Conservation (phyloP, 2,888 invertebrate species). For the Andricus quercusramuli region DNA sequence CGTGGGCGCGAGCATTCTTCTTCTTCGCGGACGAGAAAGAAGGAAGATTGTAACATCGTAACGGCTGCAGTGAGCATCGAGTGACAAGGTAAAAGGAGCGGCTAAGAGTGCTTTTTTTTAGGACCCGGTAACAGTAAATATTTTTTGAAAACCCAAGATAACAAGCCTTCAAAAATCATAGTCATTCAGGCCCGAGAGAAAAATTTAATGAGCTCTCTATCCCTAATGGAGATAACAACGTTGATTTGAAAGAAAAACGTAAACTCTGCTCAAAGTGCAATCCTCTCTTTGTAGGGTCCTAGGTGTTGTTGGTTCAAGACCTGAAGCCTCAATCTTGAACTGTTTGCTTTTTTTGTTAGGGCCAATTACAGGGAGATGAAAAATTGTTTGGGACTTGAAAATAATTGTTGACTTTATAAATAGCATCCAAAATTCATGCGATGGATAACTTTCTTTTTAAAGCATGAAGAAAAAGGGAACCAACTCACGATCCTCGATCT, state of each 20-base stretch:
- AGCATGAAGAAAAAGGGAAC: neutral
- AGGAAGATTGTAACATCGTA: conserved; percentile 3
- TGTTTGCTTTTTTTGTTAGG: conserved; percentile 13
- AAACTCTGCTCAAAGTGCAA: neutral
- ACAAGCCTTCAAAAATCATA: neutral
- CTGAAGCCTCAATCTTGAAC: neutral
- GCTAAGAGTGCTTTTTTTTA: conserved; percentile 16
- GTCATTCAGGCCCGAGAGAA: neutral
- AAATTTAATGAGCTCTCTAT: conserved; percentile 18
- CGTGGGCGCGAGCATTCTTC: conserved; percentile 21
- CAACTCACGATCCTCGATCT: neutral
- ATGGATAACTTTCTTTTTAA: neutral
- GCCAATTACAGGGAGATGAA: neutral
- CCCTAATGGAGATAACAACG: conserved; percentile 19
- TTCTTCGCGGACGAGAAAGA: conserved; percentile 13
- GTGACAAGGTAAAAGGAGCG: conserved; percentile 30
- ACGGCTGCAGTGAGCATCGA: conserved; percentile 13
- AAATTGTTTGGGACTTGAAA: neutral
- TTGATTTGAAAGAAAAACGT: neutral
- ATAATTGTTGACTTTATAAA: neutral
- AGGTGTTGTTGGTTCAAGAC: conserved; percentile 3
- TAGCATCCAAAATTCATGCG: neutral
- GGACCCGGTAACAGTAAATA: conserved; percentile 12
- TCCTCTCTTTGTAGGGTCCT: neutral
- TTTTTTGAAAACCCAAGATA: conserved; percentile 29